Evolutionary conservation across 2,888 invertebrate genomes (phyloP).

Genomic region (Troilus luridus): DNA sequence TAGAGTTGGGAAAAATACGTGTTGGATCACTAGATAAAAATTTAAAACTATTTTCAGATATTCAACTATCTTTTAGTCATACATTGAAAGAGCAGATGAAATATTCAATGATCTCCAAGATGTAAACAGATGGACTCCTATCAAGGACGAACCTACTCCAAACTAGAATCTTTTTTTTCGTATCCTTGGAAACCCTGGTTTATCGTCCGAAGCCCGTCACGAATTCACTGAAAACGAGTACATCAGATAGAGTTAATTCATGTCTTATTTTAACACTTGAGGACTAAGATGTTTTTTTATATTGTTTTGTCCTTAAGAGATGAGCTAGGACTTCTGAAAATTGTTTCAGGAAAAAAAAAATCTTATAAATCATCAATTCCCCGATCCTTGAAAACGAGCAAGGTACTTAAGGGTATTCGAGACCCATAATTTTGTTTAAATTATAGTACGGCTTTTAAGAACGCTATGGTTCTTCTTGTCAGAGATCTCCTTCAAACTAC

Average conservation of each 20-base stretch:
- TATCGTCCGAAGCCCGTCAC: constrained; percentile 1
- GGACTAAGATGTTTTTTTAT: background rate
- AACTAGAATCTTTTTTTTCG: background rate
- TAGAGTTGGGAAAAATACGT: no score
- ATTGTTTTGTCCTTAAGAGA: background rate
- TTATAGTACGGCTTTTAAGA: background rate
- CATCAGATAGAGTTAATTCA: constrained; percentile 2
- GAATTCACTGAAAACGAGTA: background rate
- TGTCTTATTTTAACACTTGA: constrained; percentile 29
- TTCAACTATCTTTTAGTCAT: background rate
- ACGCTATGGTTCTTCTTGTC: background rate
- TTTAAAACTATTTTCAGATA: background rate
- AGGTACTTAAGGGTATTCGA: background rate
- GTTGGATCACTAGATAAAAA: background rate
- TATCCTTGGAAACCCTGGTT: background rate
- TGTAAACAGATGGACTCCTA: background rate
- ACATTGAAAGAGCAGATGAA: background rate
- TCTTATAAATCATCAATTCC: background rate
- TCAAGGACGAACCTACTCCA: background rate
- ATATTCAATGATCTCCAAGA: background rate
- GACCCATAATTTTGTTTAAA: background rate
- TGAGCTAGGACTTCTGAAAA: constrained; percentile 1
- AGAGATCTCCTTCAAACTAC: background rate
- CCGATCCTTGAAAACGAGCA: background rate
- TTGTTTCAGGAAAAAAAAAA: background rate